Evolutionary conservation across 2,888 invertebrate species (phyloP), one percentile per base, ranked within the genome.

Genomic region (Drosophila mulleri): DNA sequence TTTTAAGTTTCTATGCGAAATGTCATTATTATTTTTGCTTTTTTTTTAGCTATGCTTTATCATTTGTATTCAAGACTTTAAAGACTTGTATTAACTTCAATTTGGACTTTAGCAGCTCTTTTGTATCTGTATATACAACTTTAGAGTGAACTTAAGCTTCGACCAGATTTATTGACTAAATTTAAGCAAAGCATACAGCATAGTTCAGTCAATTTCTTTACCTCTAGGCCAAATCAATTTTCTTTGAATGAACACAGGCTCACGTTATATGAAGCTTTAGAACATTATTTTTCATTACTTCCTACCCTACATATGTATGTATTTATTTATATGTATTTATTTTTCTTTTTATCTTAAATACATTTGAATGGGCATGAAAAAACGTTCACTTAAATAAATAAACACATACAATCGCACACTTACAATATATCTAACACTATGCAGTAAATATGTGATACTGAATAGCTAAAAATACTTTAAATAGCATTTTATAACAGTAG

Each of bases 331-430:
- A n/a, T n/a, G n/a, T n/a, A 20, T 20, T 20, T 35, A 52, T 37
- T 6, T 37, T 26, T 26, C 9, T 44, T 20, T 18, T 20, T 20
- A 58, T 35, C 16, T 58, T 47, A 29, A 29, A 32, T 39, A 39
- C 6, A 44, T 54, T 54, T 59, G 47, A 69, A 67, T 67, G 39
- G 32, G 8, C 23, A 23, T 11, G 29, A 39, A 67, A 54, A 54
- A 67, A 50, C 32, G 32, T 7, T 20, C 48, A 18, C n/a, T 42
- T 29, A 2, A 48, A 66, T 53, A 58, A 59, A 67, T 54, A 66
- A 54, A 41, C 45, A 8, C 11, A 8, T 6, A 35, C 32, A 45
- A 45, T 50, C 32, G 50, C 12, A 23, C 23, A 35, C 45, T 14
- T n/a, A n/a, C 23, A 44, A 8, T 35, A 58, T 45, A 37, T 18